A percentile compares a stretch with the other conserved stretches of the same genome.
These are phyloP conservation scores for Hirudinaria manillensis DNA, from an alignment of 2,888 invertebrate genomes.

Conservation along the genomic window DNA sequence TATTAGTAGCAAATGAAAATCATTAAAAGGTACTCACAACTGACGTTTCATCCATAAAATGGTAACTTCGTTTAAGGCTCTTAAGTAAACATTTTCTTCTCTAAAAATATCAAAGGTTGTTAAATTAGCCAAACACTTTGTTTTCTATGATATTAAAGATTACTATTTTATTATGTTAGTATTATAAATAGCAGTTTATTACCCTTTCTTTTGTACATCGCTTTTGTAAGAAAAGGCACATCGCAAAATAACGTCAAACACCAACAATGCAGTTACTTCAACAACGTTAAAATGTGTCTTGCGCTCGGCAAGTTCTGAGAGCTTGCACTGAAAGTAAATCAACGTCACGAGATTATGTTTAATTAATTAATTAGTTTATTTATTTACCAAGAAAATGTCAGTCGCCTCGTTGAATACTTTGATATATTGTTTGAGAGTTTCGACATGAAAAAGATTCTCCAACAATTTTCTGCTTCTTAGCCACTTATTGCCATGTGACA, in stretches of 20 bases:
- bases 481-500: slow-evolving; percentile 40
- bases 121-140: too few species aligned
- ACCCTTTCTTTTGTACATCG: not conserved
- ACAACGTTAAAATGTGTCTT: not conserved
- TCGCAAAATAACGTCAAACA: not conserved
- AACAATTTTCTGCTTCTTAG: slow-evolving; percentile 39
- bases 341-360: not conserved
- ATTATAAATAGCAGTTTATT: not conserved
- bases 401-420: slow-evolving; percentile 38
- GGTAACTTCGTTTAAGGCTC: not conserved
- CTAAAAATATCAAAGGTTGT: too few species aligned
- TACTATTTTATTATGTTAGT: not conserved
- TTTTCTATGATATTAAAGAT: not conserved
- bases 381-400: slow-evolving; percentile 40
- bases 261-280: not conserved
- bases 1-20: too few species aligned
- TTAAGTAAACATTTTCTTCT: not conserved
- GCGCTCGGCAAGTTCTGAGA: not conserved
- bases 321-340: not conserved
- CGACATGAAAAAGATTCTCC: slow-evolving; percentile 42
- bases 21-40: not conserved
- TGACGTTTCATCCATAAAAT: not conserved
- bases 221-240: slow-evolving; percentile 1
- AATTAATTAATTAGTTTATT: not conserved
- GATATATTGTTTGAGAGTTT: slow-evolving; percentile 41